Conservation (phyloP, 2,797 vertebrate species). For the Argya squamiceps region DNA sequence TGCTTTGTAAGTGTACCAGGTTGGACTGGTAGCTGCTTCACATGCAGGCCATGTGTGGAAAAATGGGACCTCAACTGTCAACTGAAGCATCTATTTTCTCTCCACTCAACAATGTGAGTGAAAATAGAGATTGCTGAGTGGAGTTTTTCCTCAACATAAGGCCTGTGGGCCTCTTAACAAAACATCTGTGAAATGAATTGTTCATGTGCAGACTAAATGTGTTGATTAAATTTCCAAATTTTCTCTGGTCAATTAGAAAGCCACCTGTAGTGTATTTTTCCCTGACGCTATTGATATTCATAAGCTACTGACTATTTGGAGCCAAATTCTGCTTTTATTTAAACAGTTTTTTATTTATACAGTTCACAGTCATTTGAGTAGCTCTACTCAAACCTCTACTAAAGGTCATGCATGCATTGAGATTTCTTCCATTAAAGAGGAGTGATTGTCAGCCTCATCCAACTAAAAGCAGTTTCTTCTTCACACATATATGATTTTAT, state of each 20-base stretch:
- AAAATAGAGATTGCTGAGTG: slow-evolving; percentile 1
- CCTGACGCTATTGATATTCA: background rate
- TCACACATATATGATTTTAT: background rate
- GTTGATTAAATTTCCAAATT: slow-evolving; percentile 45
- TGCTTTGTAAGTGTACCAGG: background rate
- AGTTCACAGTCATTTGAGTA: background rate
- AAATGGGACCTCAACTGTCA: background rate
- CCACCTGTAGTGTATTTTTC: slow-evolving; percentile 25
- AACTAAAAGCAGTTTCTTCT: background rate
- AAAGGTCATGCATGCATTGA: rapidly evolving
- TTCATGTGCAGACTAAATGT: background rate
- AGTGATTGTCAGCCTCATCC: background rate
- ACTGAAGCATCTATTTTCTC: background rate
- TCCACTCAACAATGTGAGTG: background rate
- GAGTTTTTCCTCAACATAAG: background rate
- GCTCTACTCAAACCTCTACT: background rate
- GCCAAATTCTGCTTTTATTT: slow-evolving; percentile 6
- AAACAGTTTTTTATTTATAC: background rate
- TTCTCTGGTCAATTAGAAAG: slow-evolving; percentile 44
- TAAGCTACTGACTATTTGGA: background rate
- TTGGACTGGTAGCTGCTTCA: background rate
- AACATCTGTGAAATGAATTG: slow-evolving; percentile 17
- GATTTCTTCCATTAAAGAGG: background rate
- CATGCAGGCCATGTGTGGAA: background rate
- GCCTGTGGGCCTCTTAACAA: background rate